Percentiles rank a stretch among this genome's conserved stretches.
These are phyloP conservation scores for Ormyrus pomaceus DNA, from an alignment of 2,888 invertebrate genomes.

Conservation along the genomic window DNA sequence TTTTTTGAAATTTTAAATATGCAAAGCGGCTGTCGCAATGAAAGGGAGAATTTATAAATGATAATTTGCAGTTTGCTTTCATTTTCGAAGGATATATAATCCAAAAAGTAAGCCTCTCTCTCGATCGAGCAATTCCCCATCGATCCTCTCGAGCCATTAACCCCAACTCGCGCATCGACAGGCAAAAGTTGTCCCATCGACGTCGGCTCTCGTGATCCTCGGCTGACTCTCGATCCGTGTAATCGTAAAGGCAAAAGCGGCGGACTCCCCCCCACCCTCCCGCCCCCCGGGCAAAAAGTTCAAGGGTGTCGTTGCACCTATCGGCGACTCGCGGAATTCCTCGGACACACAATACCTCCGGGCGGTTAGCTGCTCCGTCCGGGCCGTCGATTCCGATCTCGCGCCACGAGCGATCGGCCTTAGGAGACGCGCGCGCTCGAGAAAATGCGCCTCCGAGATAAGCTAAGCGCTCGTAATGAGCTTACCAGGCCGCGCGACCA, in stretches of 20 bases:
- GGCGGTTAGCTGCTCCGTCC: conserved; percentile 71
- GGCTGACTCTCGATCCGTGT: not conserved
- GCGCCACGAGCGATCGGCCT: not conserved
- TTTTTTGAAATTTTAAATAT: no score
- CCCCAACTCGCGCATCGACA: not conserved
- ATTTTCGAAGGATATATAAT: not conserved
- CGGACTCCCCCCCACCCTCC: no score
- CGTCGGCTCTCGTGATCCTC: conserved; percentile 31
- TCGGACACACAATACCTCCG: conserved; percentile 72
- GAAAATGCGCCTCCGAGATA: not conserved
- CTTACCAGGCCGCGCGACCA: conserved; percentile 22
- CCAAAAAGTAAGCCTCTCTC: not conserved
- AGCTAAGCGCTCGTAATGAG: conserved; percentile 45
- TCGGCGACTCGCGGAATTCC: conserved; percentile 53
- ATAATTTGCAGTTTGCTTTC: no score
- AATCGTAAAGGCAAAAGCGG: not conserved
- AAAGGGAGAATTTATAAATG: no score
- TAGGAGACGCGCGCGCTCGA: not conserved
- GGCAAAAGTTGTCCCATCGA: conserved; percentile 21
- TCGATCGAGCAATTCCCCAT: not conserved
- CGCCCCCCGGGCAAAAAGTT: conserved; percentile 9
- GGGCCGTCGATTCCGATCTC: conserved; percentile 63
- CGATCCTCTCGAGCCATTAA: not conserved
- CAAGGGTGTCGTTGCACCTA: conserved; percentile 46
- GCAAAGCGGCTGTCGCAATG: no score